Conservation (phyloP, 1,140 invertebrate species). For the Melipona quadrifasciata region DNA sequence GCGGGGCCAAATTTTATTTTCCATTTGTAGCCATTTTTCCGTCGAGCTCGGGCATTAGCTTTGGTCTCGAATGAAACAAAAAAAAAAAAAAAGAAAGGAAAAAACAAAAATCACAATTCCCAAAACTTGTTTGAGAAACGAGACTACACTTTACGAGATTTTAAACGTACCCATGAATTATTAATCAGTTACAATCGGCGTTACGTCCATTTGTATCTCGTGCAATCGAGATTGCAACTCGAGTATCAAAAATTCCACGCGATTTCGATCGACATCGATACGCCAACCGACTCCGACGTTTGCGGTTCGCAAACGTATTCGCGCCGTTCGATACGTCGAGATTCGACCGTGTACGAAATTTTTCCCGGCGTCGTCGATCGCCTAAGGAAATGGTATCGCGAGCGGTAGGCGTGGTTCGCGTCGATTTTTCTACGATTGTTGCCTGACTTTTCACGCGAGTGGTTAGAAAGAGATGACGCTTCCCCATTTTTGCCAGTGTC, state of each 20-base stretch:
- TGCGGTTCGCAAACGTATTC: too few species aligned
- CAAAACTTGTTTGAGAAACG: neutral
- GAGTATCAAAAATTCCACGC: neutral
- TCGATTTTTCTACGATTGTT: slow-evolving; percentile 28
- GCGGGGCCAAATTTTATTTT: slow-evolving; percentile 4
- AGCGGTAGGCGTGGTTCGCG: slow-evolving; percentile 4
- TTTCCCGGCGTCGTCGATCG: neutral
- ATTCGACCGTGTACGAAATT: neutral
- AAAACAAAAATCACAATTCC: neutral
- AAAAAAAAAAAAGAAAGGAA: too few species aligned
- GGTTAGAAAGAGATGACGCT: neutral
- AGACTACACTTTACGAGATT: neutral
- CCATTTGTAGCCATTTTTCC: neutral
- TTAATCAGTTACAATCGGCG: neutral
- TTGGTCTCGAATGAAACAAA: neutral
- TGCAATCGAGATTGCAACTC: neutral
- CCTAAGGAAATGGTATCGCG: neutral
- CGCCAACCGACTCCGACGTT: neutral
- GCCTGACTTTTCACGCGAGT: neutral
- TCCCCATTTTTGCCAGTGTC: neutral
- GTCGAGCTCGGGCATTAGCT: neutral
- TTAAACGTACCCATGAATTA: neutral
- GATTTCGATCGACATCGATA: neutral
- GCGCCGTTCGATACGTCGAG: neutral
- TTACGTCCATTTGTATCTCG: neutral